Percentiles rank a stretch among this genome's conserved stretches.
Conservation (phyloP, 2,113 vertebrate genomes). For the Isurus oxyrinchus region DNA sequence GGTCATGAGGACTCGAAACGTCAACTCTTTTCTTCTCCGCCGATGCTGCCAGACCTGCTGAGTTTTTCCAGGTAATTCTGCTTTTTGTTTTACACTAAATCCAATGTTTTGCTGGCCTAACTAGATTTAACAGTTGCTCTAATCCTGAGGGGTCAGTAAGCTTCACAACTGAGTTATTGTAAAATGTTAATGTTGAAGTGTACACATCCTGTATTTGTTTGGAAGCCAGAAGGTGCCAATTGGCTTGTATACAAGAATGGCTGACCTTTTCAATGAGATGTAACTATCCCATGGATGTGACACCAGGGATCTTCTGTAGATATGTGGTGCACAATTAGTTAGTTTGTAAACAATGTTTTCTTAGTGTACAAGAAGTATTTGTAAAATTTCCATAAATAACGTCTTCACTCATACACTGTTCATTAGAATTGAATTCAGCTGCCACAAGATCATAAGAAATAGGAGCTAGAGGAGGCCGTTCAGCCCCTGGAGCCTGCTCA, state of each 20-base stretch:
- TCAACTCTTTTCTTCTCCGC: too few relatives aligned
- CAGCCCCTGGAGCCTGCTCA: not conserved
- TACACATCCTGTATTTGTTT: not conserved
- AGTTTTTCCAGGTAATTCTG: too few relatives aligned
- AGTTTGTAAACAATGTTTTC: not conserved
- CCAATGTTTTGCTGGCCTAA: not conserved
- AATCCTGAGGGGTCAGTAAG: conserved; percentile 12
- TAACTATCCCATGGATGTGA: not conserved
- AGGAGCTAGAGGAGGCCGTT: not conserved
- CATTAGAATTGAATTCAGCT: not conserved
- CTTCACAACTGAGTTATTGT: not conserved
- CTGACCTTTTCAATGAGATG: not conserved
- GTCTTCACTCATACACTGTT: not conserved
- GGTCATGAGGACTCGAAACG: too few relatives aligned
- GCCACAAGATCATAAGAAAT: not conserved
- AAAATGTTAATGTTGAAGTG: not conserved
- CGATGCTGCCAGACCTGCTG: too few relatives aligned
- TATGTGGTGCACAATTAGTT: not conserved
- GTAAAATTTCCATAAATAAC: not conserved
- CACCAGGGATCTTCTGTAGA: not conserved
- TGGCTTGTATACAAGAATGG: not conserved
- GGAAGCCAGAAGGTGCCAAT: conserved; percentile 8
- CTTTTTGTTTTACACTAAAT: too few relatives aligned
- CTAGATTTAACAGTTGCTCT: not conserved
- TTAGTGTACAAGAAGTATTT: not conserved